Evolutionary conservation across 2,113 vertebrate genomes (phyloP).

Genomic region (Abramis brama): DNA sequence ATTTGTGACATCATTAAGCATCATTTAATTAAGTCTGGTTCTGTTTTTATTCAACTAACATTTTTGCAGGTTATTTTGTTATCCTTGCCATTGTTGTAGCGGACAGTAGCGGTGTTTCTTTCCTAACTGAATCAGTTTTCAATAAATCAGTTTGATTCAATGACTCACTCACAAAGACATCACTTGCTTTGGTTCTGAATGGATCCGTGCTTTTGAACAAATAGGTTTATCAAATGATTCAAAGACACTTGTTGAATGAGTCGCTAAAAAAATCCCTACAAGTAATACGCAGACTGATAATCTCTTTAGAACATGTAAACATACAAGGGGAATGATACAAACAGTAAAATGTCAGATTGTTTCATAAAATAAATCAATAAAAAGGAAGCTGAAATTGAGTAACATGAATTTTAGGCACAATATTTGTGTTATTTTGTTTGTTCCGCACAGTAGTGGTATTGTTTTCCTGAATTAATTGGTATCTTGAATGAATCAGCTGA

Average conservation of each 20-base stretch:
- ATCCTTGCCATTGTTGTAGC: background rate
- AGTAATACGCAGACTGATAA: background rate
- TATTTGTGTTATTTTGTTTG: background rate
- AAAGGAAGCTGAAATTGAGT: background rate
- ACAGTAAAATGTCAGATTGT: background rate
- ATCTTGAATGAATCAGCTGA: background rate
- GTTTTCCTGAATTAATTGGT: background rate
- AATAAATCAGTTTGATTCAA: background rate
- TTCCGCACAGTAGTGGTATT: background rate
- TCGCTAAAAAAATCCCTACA: background rate
- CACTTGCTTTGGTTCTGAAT: background rate
- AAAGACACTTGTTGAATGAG: background rate
- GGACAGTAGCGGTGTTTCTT: background rate
- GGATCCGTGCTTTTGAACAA: background rate
- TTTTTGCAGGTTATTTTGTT: background rate
- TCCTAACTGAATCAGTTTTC: background rate
- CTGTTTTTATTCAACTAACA: background rate
- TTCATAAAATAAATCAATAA: background rate
- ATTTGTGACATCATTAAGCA: background rate
- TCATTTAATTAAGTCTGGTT: background rate
- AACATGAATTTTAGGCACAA: background rate
- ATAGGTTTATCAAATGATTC: background rate
- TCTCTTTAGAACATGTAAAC: background rate
- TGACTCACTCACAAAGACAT: background rate
- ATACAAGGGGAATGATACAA: background rate